Evolutionary conservation across 2,888 invertebrate species (phyloP), one percentile per base, ranked within the genome.

Genomic region (Lasioglossum zephyrum): DNA sequence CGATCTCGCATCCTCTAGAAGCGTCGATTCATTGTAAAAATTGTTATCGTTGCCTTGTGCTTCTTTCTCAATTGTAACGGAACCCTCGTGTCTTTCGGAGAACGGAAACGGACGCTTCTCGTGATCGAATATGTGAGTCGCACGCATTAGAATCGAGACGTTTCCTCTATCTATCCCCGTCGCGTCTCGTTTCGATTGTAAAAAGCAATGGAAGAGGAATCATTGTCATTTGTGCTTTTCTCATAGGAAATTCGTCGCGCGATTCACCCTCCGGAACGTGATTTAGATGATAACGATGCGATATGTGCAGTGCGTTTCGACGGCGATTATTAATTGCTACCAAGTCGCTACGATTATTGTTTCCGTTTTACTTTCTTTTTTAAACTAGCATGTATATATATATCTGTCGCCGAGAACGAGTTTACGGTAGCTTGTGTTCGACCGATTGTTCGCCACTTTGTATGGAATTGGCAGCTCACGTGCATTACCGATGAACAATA

Each of bases 381-480:
- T 57, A 11, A 57, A 57, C 11, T 57, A 84, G 80, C 78, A 72
- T 80, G 66, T 84, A 86, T 44, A 44, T 39, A 39, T 39, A 39
- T 39, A 39, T 72, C 74, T 44, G 78, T 84, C 81, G 87, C 82
- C 84, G 53, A 86, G 81, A 31, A 31, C 31, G 77, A 84, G 81
- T 73, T 49, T 83, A 75, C 81, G 22, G 74, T 87, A 83, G 84
- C 79, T 82, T 75, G 81, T 69, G 73, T 82, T 82, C 80, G 72
- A 87, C 66, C 69, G 74, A 84, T 72, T 73, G 85, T 88, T 85
- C 60, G 84, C 80, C 84, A 77, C 85, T 84, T 84, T 72, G 36
- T 79, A 89, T 79, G 83, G 78, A 86, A 90, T 83, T 89, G 88
- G 88, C 86, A 88, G 87, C 85, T 89, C 81, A 70, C 72, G 82